Conservation (phyloP, 2,113 vertebrate species). For the Okapia johnstoni region DNA sequence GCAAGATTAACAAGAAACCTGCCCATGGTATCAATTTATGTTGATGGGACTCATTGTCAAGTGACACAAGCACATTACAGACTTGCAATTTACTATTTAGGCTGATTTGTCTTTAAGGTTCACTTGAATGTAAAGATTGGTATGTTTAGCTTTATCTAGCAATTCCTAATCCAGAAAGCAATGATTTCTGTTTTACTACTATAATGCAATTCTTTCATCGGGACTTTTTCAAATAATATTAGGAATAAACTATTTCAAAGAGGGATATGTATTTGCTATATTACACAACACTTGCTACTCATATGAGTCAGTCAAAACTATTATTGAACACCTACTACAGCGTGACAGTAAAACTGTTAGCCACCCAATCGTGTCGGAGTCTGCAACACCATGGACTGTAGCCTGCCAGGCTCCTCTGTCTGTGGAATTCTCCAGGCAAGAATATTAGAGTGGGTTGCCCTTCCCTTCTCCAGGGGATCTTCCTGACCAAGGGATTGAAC, state of each 20-base stretch:
- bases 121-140: not conserved
- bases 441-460: not conserved
- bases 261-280: not conserved
- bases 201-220: not conserved
- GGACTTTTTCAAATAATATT: not conserved
- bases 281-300: not conserved
- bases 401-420: not conserved
- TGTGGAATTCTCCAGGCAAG: not conserved
- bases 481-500: not conserved
- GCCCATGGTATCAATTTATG: not conserved
- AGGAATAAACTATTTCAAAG: not conserved
- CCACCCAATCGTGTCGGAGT: fast-evolving
- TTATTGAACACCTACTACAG: not conserved
- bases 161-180: not conserved
- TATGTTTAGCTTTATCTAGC: not conserved
- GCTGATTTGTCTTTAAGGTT: not conserved
- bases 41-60: not conserved
- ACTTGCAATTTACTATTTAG: constrained; percentile 23
- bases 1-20: constrained; percentile 57
- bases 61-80: not conserved
- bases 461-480: not conserved
- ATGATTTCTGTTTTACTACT: not conserved
- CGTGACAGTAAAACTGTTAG: not conserved
- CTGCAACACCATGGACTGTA: not conserved
- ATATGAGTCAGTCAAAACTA: not conserved